These are phyloP conservation scores for Dasysyrphus tricinctus DNA, from an alignment of 2,888 invertebrate genomes.

Conservation along the genomic window DNA sequence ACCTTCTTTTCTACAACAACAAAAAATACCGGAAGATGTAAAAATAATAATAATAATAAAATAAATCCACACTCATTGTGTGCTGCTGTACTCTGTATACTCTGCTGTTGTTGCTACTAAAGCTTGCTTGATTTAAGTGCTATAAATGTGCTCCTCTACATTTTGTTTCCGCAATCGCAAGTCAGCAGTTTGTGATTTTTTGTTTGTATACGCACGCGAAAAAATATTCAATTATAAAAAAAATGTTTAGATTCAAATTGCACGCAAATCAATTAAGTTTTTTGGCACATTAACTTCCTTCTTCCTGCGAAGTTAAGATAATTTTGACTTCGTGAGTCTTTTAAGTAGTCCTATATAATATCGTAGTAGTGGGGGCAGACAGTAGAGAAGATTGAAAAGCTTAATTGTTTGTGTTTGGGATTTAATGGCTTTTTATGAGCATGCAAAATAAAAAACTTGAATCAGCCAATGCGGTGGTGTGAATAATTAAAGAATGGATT, in stretches of 20 bases:
- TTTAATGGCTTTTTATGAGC: constrained; percentile 7
- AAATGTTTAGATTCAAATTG: constrained; percentile 33
- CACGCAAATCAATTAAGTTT: constrained; percentile 43
- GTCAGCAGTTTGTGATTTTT: constrained; percentile 8
- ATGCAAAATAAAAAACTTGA: not conserved
- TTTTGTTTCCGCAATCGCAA: constrained; percentile 47
- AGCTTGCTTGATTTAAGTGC: constrained; percentile 5
- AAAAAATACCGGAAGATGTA: constrained; percentile 34
- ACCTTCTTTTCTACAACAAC: not conserved
- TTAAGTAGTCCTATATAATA: not conserved
- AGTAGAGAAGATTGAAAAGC: not conserved
- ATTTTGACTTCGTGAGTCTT: not conserved
- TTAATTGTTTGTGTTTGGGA: constrained; percentile 9
- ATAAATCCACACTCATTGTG: constrained; percentile 48
- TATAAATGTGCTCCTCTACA: constrained; percentile 17
- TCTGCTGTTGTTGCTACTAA: not conserved
- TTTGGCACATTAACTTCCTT: constrained; percentile 52
- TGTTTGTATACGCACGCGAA: constrained; percentile 27
- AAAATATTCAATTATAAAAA: constrained; percentile 25
- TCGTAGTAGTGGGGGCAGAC: not conserved
- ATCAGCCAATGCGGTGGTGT: constrained; percentile 44
- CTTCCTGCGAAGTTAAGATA: constrained; percentile 35
- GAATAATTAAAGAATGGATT: constrained; percentile 55
- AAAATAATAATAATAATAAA: constrained; percentile 20
- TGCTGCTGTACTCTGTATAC: constrained; percentile 1